These are phyloP conservation scores for Stigmatopora nigra DNA, from an alignment of 2,113 vertebrate species.

Conservation along the genomic window DNA sequence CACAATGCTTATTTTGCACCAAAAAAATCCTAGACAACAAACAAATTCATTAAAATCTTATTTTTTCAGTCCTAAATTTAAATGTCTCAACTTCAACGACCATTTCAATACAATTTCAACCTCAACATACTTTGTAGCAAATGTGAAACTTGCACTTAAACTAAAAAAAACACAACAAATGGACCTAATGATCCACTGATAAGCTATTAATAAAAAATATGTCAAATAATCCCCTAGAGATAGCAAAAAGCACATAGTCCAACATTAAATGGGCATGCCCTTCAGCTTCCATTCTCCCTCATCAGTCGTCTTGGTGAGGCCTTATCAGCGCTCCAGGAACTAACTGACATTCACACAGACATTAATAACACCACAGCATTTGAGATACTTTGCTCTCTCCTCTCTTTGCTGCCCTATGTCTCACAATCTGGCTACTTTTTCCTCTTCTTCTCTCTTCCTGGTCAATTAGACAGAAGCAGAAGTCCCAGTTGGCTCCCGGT, in stretches of 20 bases:
- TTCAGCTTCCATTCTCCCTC: constrained; percentile 8
- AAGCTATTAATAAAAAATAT: neutral
- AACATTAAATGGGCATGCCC: constrained; percentile 5
- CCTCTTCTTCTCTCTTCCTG: constrained; percentile 61
- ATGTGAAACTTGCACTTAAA: neutral
- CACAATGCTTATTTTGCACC: too few species aligned
- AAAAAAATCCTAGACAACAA: too few species aligned
- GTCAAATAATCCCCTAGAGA: neutral
- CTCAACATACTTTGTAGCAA: neutral
- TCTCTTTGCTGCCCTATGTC: constrained; percentile 37
- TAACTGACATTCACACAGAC: constrained; percentile 61
- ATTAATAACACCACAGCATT: constrained; percentile 55
- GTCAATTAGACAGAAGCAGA: constrained; percentile 65
- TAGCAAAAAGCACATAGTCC: neutral
- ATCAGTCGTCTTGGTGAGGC: constrained; percentile 16
- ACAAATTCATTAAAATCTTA: too few species aligned
- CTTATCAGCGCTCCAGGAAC: constrained; percentile 61
- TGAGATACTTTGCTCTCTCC: constrained; percentile 29
- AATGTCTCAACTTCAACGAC: neutral
- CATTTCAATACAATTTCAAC: neutral
- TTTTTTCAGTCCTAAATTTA: neutral
- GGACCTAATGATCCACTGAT: neutral
- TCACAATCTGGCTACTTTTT: constrained; percentile 46
- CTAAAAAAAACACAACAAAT: neutral
- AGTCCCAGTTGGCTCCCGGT: constrained; percentile 66